Evolutionary conservation across 2,888 invertebrate genomes (phyloP), one percentile per base, ranked within the genome.

Genomic region (Phortica okadai): DNA sequence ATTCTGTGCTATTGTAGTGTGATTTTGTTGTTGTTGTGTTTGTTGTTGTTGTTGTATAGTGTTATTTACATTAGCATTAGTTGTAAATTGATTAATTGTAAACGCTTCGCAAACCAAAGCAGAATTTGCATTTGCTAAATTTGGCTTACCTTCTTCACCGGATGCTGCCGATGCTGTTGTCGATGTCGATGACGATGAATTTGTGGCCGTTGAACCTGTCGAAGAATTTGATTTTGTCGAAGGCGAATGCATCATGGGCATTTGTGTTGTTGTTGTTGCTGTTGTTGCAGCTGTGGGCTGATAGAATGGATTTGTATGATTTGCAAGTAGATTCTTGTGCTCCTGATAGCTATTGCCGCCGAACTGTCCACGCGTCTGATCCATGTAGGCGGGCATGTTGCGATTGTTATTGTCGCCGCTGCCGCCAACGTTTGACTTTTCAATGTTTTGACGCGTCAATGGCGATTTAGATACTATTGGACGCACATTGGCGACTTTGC

Each of bases 401-500:
- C 54, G 58, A 76, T 76, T 76, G 73, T 72, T 77, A 77, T 72
- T 77, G 58, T 54, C 41, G 78, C 41, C 76, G 69, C 66, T 50
- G 74, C 21, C 21, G 21, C 21, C 21, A 21, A 62, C 78, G 25
- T 78, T 80, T 59, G 82, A 77, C 80, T 81, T 81, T 10, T 25
- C 21, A 6, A 50, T 11, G 11, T 72, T 21, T n/a, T 54, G 54
- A 33, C 70, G 70, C 56, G 56, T 85, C 7, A 82, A 74, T 82
- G 88, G 80, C 42, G 87, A 83, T 77, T 89, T 84, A 77, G 86
- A 80, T 16, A 90, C 79, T 73, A 91, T 89, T 74, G 90, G 91
- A 79, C 91, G 89, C 45, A 91, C 91, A 85, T 89, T 91, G 87
- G 90, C 89, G 77, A 90, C 83, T 81, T 90, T 90, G 25, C 91